These are phyloP conservation scores for Baronia brevicornis DNA, from an alignment of 2,888 invertebrate species.

Conservation along the genomic window DNA sequence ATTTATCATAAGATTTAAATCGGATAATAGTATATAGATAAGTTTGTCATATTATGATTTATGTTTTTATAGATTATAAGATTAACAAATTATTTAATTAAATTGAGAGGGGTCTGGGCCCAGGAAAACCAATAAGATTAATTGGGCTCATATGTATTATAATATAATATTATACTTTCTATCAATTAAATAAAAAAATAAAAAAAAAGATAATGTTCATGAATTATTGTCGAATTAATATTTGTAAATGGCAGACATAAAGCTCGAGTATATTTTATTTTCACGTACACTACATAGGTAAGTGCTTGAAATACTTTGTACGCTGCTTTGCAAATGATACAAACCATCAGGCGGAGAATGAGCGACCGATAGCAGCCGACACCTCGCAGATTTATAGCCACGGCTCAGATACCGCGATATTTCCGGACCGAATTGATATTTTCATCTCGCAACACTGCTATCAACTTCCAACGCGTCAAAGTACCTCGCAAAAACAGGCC, in stretches of 20 bases:
- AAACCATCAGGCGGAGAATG: conserved; percentile 67
- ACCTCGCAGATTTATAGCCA: conserved; percentile 64
- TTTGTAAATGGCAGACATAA: background rate
- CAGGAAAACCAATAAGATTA: too few relatives aligned
- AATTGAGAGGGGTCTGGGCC: too few relatives aligned
- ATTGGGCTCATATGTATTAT: too few relatives aligned
- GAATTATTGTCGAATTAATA: background rate
- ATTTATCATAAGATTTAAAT: too few relatives aligned
- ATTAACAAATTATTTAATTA: too few relatives aligned
- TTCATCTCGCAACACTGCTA: conserved; percentile 52
- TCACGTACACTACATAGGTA: conserved; percentile 14
- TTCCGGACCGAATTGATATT: conserved; percentile 65
- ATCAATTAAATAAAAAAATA: too few relatives aligned
- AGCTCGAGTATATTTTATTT: conserved; percentile 12
- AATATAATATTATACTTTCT: too few relatives aligned
- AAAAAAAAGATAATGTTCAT: too few relatives aligned
- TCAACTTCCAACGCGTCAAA: conserved; percentile 60
- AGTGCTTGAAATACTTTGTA: conserved; percentile 55
- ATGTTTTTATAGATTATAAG: too few relatives aligned
- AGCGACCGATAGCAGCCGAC: conserved; percentile 64
- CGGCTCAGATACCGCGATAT: conserved; percentile 52
- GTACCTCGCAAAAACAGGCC: conserved; percentile 46
- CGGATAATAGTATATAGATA: too few relatives aligned
- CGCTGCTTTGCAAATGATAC: conserved; percentile 71
- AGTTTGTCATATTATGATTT: too few relatives aligned